Conservation (phyloP, 2,113 vertebrate genomes). For the Pseudolaguvia tuberculata region DNA sequence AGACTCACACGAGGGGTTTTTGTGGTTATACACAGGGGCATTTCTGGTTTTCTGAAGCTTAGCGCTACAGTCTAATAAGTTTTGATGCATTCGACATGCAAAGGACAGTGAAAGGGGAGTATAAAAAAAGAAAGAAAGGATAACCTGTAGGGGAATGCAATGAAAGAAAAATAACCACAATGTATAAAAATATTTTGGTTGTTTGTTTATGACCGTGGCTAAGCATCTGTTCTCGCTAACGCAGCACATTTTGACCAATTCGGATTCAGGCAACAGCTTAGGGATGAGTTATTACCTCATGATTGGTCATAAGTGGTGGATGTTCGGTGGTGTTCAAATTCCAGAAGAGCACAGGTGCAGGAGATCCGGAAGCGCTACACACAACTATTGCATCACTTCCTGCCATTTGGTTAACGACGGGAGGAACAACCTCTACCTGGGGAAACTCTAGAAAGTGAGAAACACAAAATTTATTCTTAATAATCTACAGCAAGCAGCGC, state of each 20-base stretch:
- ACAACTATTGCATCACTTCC: slow-evolving; percentile 76
- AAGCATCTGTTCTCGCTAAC: too few species aligned
- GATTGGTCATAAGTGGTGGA: slow-evolving; percentile 70
- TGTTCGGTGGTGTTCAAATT: slow-evolving; percentile 68
- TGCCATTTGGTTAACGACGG: slow-evolving; percentile 78
- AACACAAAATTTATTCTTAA: neutral
- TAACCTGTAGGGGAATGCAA: neutral
- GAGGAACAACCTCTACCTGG: slow-evolving; percentile 74
- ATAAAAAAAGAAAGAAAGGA: neutral
- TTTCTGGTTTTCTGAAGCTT: slow-evolving; percentile 3
- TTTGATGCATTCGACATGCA: neutral
- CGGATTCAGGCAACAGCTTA: neutral
- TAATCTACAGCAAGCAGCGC: neutral
- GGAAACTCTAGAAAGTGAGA: slow-evolving; percentile 73
- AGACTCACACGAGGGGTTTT: slow-evolving; percentile 8
- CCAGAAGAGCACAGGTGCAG: slow-evolving; percentile 81
- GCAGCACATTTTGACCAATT: neutral
- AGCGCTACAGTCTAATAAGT: neutral
- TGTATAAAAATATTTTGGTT: too few species aligned
- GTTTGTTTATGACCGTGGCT: too few species aligned
- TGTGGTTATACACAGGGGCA: slow-evolving; percentile 1
- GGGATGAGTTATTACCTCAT: slow-evolving; percentile 71
- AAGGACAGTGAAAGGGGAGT: neutral
- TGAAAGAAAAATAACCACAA: too few species aligned
- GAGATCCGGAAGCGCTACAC: slow-evolving; percentile 79